Base-by-base conservation (phyloP, 2,888 invertebrate species). In the Tiliacea aurago region DNA sequence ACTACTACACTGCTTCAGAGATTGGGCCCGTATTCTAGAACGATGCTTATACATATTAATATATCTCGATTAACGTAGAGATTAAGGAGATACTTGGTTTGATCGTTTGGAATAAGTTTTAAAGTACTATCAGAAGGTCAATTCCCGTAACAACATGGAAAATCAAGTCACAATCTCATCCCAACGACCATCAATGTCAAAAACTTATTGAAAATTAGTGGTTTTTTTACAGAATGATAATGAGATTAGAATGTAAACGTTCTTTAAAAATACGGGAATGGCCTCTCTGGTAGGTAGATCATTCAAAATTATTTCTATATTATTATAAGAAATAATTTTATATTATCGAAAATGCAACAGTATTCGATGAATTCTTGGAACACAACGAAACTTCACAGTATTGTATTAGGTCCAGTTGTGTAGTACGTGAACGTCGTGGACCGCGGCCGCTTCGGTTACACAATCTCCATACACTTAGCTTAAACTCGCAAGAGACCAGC, bases 381-480 rank as follows among this genome's bases (percentile, higher is more conserved):
- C 28, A 73, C 37, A 70, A 47, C 45, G n/a, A 33, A 47, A 43
- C 53, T 47, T 18, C 43, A n/a, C 5, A 20, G n/a, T 20, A 20
- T 66, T 41, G 37, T 59, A 70, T 67, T 20, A 15, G 37, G 59
- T 71, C 59, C 47, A 62, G 56, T 49, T 59, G 53, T 70, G 49
- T 43, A 4, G 47, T 9, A 28, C 58, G 23, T 18, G 63, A 53
- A 49, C 78, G 59, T 61, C 23, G 47, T 10, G 23, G 68, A n/a
- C 63, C 45, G 73, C 63, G 63, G 68, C 70, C 64, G 45, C 67
- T 58, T 62, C 64, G 74, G 71, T 69, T 72, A 70, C 85, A 84
- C 84, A 84, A 90, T 87, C 86, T 85, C 85, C 89, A 87, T 89
- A 84, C 86, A 85, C 83, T 87, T 87, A 84, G 83, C 76, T 86